Evolutionary conservation across 2,797 vertebrate species (phyloP).

Genomic region (Echiichthys vipera): DNA sequence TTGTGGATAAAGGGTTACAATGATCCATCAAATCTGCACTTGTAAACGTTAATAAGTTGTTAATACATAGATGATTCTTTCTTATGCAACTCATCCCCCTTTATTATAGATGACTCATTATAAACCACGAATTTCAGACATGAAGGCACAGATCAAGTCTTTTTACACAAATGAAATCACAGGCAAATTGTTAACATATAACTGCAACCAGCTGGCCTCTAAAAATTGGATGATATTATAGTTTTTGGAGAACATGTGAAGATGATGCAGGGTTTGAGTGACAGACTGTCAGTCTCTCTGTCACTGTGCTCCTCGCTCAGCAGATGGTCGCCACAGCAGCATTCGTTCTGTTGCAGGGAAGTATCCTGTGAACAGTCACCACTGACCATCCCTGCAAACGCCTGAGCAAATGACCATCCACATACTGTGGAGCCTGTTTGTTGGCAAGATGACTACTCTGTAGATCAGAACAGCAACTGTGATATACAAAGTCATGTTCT

Average conservation of each 20-base stretch:
- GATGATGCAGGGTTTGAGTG: slow-evolving; percentile 38
- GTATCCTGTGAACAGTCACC: slow-evolving; percentile 62
- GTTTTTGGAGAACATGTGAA: slow-evolving; percentile 28
- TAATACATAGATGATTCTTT: background rate
- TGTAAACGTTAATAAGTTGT: background rate
- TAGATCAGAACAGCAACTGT: slow-evolving; percentile 19
- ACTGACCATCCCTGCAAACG: slow-evolving; percentile 42
- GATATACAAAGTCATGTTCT: background rate
- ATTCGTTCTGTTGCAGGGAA: slow-evolving; percentile 59
- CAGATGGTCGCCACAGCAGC: slow-evolving; percentile 74
- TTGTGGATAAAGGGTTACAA: too few relatives aligned
- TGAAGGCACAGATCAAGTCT: background rate
- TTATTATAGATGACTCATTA: background rate
- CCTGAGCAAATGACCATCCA: slow-evolving; percentile 34
- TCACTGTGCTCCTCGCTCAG: slow-evolving; percentile 42
- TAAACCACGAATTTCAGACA: background rate
- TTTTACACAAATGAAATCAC: background rate
- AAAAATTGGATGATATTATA: background rate
- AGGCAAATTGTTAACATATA: background rate
- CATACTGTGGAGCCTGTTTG: slow-evolving; percentile 24
- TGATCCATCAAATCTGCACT: background rate
- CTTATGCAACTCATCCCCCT: background rate
- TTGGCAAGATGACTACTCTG: slow-evolving; percentile 30
- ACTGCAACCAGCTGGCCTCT: background rate
- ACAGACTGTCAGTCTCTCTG: slow-evolving; percentile 59